A percentile compares a stretch with the other conserved stretches of the same genome.
Evolutionary conservation across 2,888 invertebrate genomes (phyloP).

Genomic region (Drosophila vallismaia): DNA sequence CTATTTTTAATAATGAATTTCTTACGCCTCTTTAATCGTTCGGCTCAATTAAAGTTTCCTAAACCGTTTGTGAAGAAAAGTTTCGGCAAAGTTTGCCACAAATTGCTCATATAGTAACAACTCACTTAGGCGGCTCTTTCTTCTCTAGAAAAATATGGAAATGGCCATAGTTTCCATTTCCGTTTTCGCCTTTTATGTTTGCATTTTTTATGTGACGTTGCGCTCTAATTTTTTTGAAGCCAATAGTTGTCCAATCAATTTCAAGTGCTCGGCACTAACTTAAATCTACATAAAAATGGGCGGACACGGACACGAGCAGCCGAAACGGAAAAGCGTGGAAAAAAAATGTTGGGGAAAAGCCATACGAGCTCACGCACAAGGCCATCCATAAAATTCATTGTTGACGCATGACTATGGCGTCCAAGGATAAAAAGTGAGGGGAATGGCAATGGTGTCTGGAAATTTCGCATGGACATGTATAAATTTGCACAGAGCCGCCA

Average conservation of each 20-base stretch:
- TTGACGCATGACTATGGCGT: conserved; percentile 58
- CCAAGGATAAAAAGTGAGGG: not conserved
- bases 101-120: conserved; percentile 69
- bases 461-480: conserved; percentile 48
- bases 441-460: conserved; percentile 28
- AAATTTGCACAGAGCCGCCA: conserved; percentile 51
- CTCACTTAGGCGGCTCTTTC: conserved; percentile 32
- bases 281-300: conserved; percentile 69
- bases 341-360: conserved; percentile 5
- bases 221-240: conserved; percentile 71
- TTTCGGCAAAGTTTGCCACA: conserved; percentile 43
- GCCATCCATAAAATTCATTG: conserved; percentile 64
- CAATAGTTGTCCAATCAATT: conserved; percentile 78
- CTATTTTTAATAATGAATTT: no score
- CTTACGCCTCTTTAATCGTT: not conserved
- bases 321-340: conserved; percentile 9
- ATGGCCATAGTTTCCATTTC: conserved; percentile 43
- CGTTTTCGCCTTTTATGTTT: conserved; percentile 66
- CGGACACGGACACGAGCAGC: conserved; percentile 28
- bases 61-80: conserved; percentile 23
- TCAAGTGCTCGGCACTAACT: conserved; percentile 65
- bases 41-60: conserved; percentile 20
- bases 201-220: conserved; percentile 65
- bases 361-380: conserved; percentile 32
- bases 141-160: conserved; percentile 10